These are phyloP conservation scores for Setophaga kirtlandii DNA, from an alignment of 2,113 vertebrate species.

Conservation along the genomic window DNA sequence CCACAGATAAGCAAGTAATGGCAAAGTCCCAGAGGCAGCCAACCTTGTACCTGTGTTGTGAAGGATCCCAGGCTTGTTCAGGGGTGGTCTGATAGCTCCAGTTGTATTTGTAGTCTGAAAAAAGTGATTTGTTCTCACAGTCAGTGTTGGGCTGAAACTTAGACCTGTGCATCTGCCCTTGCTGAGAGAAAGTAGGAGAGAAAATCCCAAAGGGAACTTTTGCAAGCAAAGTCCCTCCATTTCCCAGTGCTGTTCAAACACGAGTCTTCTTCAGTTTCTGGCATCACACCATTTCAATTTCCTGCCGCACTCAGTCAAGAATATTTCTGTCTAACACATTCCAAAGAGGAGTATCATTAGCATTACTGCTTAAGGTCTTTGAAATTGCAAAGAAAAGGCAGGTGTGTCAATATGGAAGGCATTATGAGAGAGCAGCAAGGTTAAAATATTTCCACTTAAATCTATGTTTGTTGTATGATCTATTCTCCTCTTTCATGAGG, in stretches of 20 bases:
- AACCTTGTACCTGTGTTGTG: neutral
- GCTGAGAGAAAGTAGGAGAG: conserved; percentile 8
- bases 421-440: neutral
- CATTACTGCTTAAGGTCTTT: neutral
- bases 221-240: conserved; percentile 12
- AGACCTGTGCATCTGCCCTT: neutral
- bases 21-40: neutral
- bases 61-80: neutral
- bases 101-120: neutral
- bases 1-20: neutral
- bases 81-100: conserved; percentile 9
- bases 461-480: no score
- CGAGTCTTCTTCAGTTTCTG: neutral
- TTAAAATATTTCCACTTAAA: neutral
- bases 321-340: neutral
- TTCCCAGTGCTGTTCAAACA: conserved; percentile 19
- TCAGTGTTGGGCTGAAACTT: conserved; percentile 1
- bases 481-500: neutral
- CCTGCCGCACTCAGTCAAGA: conserved; percentile 14
- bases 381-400: neutral
- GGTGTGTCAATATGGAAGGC: neutral
- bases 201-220: neutral
- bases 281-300: conserved; percentile 17
- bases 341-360: neutral
- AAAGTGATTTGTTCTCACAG: conserved; percentile 22